Conservation (phyloP, 2,113 vertebrate species). For the Oncorhynchus mykiss region DNA sequence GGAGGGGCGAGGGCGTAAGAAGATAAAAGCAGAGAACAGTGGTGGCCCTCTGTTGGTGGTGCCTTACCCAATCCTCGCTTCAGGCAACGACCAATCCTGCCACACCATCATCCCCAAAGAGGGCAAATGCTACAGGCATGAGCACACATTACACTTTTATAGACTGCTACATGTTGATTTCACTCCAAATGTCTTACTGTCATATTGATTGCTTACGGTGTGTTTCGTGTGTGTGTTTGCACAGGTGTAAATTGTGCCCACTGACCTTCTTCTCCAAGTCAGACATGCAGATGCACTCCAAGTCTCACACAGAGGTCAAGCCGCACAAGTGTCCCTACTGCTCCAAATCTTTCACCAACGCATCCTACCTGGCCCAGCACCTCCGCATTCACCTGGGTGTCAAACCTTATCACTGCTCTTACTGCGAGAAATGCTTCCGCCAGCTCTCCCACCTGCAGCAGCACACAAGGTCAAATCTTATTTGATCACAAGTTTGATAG, state of each 20-base stretch:
- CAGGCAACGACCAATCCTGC: slow-evolving; percentile 80
- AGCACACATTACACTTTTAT: background rate
- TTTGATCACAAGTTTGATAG: background rate
- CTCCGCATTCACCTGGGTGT: slow-evolving; percentile 95
- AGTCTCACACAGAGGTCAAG: slow-evolving; percentile 97
- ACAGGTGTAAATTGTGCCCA: slow-evolving; percentile 95
- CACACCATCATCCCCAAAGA: slow-evolving; percentile 82
- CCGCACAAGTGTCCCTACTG: slow-evolving; percentile 98
- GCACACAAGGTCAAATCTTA: slow-evolving; percentile 86
- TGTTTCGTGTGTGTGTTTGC: slow-evolving; percentile 8
- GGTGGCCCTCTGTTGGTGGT: slow-evolving; percentile 89
- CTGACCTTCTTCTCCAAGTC: slow-evolving; percentile 99
- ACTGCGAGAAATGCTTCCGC: slow-evolving; percentile 95
- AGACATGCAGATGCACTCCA: slow-evolving; percentile 99
- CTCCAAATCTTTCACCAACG: slow-evolving; percentile 94
- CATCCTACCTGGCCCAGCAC: slow-evolving; percentile 96
- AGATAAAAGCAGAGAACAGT: slow-evolving; percentile 93
- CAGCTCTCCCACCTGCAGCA: slow-evolving; percentile 97
- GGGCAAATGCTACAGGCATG: slow-evolving; percentile 95
- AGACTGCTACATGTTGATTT: background rate
- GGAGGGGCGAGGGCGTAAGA: slow-evolving; percentile 92
- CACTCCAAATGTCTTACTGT: background rate
- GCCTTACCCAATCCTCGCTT: slow-evolving; percentile 93
- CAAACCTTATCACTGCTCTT: slow-evolving; percentile 97
- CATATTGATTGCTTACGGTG: background rate